Conservation (phyloP, 2,888 invertebrate genomes). For the Mesorhabditis belari region DNA sequence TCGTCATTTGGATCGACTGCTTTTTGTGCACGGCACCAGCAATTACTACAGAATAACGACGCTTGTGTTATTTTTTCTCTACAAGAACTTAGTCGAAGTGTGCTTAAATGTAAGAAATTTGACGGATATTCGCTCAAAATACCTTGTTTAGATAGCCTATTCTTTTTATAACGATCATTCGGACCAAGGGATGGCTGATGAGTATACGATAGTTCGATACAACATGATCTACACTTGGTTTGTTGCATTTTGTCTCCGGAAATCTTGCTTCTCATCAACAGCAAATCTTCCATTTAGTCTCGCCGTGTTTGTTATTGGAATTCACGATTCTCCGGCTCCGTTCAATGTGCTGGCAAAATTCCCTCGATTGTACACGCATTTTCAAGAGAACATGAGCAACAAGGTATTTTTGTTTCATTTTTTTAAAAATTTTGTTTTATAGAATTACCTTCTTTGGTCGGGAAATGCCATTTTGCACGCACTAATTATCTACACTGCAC, state of each 20-base stretch:
- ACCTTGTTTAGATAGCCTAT: conserved; percentile 5
- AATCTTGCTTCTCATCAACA: too few relatives aligned
- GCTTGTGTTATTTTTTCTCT: conserved; percentile 18
- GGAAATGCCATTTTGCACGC: background rate
- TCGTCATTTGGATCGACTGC: conserved; percentile 12
- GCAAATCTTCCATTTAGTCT: background rate
- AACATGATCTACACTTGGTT: conserved; percentile 9
- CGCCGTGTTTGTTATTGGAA: background rate
- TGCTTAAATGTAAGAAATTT: conserved; percentile 6
- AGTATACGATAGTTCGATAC: conserved; percentile 6
- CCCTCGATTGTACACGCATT: background rate
- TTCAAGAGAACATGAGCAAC: background rate
- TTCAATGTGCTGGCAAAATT: background rate
- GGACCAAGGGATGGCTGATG: conserved; percentile 12
- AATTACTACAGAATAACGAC: conserved; percentile 16
- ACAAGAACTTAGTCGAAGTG: conserved; percentile 23
- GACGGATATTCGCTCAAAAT: too few relatives aligned
- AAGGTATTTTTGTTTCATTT: too few relatives aligned
- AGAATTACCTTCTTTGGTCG: background rate
- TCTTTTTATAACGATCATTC: conserved; percentile 5
- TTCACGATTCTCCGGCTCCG: background rate
- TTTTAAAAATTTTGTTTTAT: too few relatives aligned
- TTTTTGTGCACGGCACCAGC: conserved; percentile 24
- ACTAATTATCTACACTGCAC: background rate
- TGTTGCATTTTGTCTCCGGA: background rate